phyloP scores from a whole-genome alignment of 1,140 invertebrate species.

The Carcinoscorpius rotundicauda region DNA sequence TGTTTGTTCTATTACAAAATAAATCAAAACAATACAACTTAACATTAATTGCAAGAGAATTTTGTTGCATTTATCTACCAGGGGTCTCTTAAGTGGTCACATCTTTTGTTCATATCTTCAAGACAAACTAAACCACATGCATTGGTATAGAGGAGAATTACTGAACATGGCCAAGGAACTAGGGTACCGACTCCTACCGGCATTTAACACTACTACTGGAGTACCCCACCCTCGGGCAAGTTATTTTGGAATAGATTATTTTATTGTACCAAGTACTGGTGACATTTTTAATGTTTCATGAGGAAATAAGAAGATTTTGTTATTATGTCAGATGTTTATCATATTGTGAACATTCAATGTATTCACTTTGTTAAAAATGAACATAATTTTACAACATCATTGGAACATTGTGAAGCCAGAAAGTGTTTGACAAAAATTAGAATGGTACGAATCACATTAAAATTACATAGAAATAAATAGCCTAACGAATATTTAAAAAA shows the following conservation, averaged over 20 bases:
- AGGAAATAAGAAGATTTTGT: no score
- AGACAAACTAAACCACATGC: constrained; percentile 55
- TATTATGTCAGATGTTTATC: no score
- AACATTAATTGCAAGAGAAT: constrained; percentile 20
- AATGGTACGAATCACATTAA: no score
- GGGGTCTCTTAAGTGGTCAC: constrained; percentile 85
- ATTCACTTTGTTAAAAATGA: no score
- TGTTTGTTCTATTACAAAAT: neutral
- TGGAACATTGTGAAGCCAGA: no score
- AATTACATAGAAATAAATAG: no score
- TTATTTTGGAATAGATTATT: constrained; percentile 1
- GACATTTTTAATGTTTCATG: no score
- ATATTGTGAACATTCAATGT: no score
- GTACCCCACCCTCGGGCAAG: constrained; percentile 85
- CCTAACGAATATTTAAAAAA: no score
- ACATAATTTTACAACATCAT: no score
- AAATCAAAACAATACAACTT: constrained; percentile 5
- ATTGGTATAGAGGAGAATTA: constrained; percentile 86
- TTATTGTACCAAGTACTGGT: no score
- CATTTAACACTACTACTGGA: constrained; percentile 96
- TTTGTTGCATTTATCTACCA: constrained; percentile 30
- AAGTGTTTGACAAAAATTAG: no score
- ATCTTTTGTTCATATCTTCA: constrained; percentile 72
- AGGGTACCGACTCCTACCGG: constrained; percentile 79
- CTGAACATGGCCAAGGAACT: constrained; percentile 82